These are phyloP conservation scores for Panulirus ornatus DNA, from an alignment of 1,140 invertebrate genomes.

Conservation along the genomic window DNA sequence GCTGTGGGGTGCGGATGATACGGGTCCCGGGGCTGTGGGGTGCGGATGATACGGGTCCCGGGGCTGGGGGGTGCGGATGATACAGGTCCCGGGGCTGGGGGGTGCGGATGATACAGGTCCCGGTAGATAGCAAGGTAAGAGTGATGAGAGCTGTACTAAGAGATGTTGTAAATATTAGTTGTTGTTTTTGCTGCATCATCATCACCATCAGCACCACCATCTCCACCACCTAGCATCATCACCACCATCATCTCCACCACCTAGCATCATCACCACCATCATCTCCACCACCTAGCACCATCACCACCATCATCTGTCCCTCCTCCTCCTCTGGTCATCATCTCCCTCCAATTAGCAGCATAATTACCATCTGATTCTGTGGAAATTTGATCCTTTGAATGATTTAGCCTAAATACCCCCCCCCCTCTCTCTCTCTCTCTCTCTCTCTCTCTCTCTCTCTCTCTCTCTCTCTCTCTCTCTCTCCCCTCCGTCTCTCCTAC, in stretches of 20 bases:
- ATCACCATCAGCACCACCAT: neutral
- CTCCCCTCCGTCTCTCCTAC: neutral
- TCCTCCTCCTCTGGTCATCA: neutral
- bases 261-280: no score
- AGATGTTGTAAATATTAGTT: neutral
- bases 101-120: no score
- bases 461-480: neutral
- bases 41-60: no score
- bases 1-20: no score
- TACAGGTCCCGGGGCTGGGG: no score
- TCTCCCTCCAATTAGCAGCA: neutral
- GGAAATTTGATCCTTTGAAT: neutral
- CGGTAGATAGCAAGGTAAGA: no score
- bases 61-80: no score
- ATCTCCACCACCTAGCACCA: no score
- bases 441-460: slow-evolving; percentile 10
- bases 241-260: no score
- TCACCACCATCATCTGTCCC: neutral
- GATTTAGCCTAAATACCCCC: neutral
- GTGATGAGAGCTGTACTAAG: no score
- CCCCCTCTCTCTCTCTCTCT: neutral
- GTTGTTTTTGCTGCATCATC: neutral
- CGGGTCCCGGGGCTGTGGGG: no score
- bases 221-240: no score
- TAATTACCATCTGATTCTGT: neutral